A percentile compares a stretch with the other conserved stretches of the same genome.
Evolutionary conservation across 92 coral and sea anemone species (phyloP).

Genomic region (Diadumene lineata): DNA sequence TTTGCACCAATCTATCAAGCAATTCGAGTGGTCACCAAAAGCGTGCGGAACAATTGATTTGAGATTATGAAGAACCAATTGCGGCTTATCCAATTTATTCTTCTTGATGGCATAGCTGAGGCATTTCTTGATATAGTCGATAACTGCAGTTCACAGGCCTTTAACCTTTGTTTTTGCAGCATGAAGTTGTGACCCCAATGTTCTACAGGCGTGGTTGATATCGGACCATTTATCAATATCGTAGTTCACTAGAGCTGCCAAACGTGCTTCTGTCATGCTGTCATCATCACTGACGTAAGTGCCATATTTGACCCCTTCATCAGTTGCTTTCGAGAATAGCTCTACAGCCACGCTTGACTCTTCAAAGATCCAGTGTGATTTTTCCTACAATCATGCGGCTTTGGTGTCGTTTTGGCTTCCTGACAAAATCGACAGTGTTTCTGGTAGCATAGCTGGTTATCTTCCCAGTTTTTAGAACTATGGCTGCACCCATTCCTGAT

Average conservation of each 20-base stretch:
- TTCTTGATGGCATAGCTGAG: slow-evolving; percentile 39
- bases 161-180: slow-evolving; percentile 26
- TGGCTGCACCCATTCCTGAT: slow-evolving; percentile 31
- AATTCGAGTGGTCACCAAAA: slow-evolving; percentile 41
- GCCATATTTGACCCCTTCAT: slow-evolving; percentile 3
- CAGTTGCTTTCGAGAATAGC: slow-evolving; percentile 15
- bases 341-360: slow-evolving; percentile 12
- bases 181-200: slow-evolving; percentile 31
- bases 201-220: slow-evolving; percentile 31
- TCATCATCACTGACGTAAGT: slow-evolving; percentile 26
- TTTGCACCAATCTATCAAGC: slow-evolving; percentile 38
- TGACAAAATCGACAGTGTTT: slow-evolving; percentile 23
- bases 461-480: slow-evolving; percentile 27
- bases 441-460: slow-evolving; percentile 18
- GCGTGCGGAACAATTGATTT: slow-evolving; percentile 46
- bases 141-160: slow-evolving; percentile 21
- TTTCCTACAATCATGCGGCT: slow-evolving; percentile 34
- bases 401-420: not conserved
- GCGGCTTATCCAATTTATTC: slow-evolving; percentile 41
- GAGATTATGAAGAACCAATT: slow-evolving; percentile 16
- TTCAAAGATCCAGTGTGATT: slow-evolving; percentile 31
- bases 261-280: slow-evolving; percentile 17
- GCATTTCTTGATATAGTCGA: slow-evolving; percentile 30
- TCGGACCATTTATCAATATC: slow-evolving; percentile 30
- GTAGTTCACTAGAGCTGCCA: slow-evolving; percentile 3